Base-by-base conservation (phyloP, 2,113 vertebrate species). In the Stictonetta naevosa region DNA sequence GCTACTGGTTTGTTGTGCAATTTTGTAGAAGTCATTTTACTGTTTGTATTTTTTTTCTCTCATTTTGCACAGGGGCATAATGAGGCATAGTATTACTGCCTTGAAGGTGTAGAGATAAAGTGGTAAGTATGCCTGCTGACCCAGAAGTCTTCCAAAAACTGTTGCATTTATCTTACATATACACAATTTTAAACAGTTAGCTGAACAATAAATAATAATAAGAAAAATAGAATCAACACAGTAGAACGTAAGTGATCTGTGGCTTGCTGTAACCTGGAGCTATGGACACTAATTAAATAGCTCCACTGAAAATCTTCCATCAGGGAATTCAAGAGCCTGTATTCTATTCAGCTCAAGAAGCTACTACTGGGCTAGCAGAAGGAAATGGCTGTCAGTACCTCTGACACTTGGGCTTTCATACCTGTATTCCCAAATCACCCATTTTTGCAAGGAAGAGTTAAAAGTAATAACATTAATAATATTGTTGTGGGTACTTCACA, bases 391-490 rank as follows among this genome's bases (percentile, higher is more conserved):
- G 91, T 56, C 46, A 89, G 42, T 34, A 63, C 77, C 59, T 86
- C 84, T 92, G 63, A 38, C 36, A 88, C 38, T 77, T 68, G 36
- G 46, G 90, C 91, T 69, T 95, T 77, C 3, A 29, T 67, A 85
- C 22, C 81, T 92, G 67, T 31, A 53, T n/a, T 94, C 83, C 68
- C 78, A 92, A 73, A 92, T 75, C 76, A 50, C 68, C 56, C 81
- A 55, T 96, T 94, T 93, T 93, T 58, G 50, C 75, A 80, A 82
- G 62, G 71, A 94, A 88, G 68, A 91, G 48, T 93, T 93, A 91
- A 88, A 97, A 86, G 90, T 83, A 77, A 66, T 96, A 96, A 81
- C 17, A 4, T 15, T 76, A 88, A 87, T 96, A 91, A 83, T 91
- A 87, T 69, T 89, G 66, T 53, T 94, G 52, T 75, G 90, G 78